These are phyloP conservation scores for Hydraecia micacea DNA, from an alignment of 2,888 invertebrate species.

Conservation along the genomic window DNA sequence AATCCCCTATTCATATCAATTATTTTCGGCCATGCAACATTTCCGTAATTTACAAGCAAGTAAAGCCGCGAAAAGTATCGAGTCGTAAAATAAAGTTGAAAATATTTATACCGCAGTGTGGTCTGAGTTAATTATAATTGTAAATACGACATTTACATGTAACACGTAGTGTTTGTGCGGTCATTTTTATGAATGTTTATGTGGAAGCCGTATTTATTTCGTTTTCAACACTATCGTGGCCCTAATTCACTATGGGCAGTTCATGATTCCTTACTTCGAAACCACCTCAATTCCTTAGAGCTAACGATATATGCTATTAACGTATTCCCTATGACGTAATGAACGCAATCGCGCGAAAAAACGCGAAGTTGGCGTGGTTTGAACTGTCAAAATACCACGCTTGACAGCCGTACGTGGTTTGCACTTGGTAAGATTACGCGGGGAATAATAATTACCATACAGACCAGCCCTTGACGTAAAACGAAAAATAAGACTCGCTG, in stretches of 20 bases:
- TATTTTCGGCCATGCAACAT: background rate
- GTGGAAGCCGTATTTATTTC: constrained; percentile 19
- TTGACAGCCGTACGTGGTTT: no score
- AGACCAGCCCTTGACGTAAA: background rate
- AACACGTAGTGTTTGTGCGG: constrained; percentile 19
- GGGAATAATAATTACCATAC: no score
- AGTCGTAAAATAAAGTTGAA: constrained; percentile 10
- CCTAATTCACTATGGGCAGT: background rate
- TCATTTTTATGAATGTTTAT: constrained; percentile 7
- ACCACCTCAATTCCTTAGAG: no score
- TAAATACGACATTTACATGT: constrained; percentile 42
- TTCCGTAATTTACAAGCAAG: background rate
- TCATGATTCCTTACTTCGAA: no score
- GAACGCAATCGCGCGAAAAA: no score
- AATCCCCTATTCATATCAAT: background rate
- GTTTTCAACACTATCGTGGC: background rate
- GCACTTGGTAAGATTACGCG: no score
- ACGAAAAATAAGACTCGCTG: background rate
- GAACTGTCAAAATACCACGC: no score
- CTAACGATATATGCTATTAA: no score
- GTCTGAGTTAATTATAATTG: constrained; percentile 40
- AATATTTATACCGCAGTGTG: constrained; percentile 15
- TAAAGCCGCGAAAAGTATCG: background rate
- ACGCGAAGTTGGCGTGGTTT: no score
- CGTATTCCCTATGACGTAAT: no score